Base-by-base conservation (phyloP, 2,113 vertebrate genomes). In the Sphyrna mokarran region DNA sequence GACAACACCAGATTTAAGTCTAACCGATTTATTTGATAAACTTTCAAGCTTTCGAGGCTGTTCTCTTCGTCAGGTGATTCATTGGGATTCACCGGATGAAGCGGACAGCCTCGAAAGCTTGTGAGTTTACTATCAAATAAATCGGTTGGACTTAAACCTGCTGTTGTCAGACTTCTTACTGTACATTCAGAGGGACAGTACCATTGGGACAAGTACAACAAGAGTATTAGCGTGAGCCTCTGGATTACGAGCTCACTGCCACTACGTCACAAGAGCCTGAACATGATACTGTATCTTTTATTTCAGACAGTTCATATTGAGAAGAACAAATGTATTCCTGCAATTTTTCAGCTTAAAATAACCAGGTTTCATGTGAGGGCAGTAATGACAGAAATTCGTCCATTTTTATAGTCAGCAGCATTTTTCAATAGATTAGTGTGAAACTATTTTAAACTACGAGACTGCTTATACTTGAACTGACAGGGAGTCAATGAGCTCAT, bases 251-350 rank as follows among this genome's bases (percentile, higher is more conserved):
- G 16, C 18, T 68, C 66, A 68, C 3, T 68, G 18, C 66, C 66
- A 68, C 16, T 68, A 68, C 2, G 66, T 68, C n/a, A 93, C 18
- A 66, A 63, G 87, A 90, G 37, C 63, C 89, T 37, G 89, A 93
- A 93, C 18, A 37, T 37, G n/a, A 68, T 20, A 66, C 61, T 22
- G n/a, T 22, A n/a, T 37, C 61, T 68, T 61, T 66, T n/a, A 63
- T 93, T 93, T 93, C 61, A 93, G 86, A 58, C 86, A 58, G 29
- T 58, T 93, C 61, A 91, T 93, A 22, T 20, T 20, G 33, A 93
- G 61, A 93, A 66, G 5, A 14, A n/a, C n/a, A 66, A 63, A 91
- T 91, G 61, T 66, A 5, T 22, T 93, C 54, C 37, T 93, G 89
- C 33, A 29, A 61, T 90, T 90, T 87, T 68, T 2, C 37, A 37